These are phyloP conservation scores for Odontamblyopus lacepedii DNA, from an alignment of 2,797 vertebrate species.

Conservation along the genomic window DNA sequence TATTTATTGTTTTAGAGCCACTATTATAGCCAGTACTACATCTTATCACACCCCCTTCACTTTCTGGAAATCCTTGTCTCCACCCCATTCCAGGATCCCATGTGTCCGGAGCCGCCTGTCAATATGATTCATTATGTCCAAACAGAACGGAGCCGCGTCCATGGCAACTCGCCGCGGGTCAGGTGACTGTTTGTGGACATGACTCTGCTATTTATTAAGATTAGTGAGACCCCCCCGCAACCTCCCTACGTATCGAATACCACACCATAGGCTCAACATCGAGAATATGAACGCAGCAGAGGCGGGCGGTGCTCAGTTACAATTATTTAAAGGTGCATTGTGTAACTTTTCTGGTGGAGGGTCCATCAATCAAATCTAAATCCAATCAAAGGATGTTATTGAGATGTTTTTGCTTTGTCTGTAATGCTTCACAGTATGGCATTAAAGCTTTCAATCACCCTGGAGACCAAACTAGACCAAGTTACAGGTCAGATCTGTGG, in stretches of 20 bases:
- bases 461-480: no score
- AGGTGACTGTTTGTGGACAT: slow-evolving; percentile 52
- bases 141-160: slow-evolving; percentile 53
- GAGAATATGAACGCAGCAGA: slow-evolving; percentile 23
- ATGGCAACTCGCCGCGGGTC: slow-evolving; percentile 47
- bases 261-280: slow-evolving; percentile 53
- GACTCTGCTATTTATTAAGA: slow-evolving; percentile 53
- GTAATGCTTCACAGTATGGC: no score
- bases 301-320: no score
- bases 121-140: slow-evolving; percentile 63
- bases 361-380: no score
- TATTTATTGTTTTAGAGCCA: no score
- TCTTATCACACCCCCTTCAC: not conserved
- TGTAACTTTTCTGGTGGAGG: no score
- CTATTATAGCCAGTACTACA: no score
- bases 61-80: slow-evolving; percentile 29
- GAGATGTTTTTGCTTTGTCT: no score
- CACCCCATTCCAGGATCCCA: slow-evolving; percentile 42
- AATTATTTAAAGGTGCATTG: no score
- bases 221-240: slow-evolving; percentile 38
- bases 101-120: slow-evolving; percentile 54
- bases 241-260: slow-evolving; percentile 21
- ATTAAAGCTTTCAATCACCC: no score
- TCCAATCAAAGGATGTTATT: no score
- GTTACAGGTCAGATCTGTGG: no score